These are phyloP conservation scores for Mythimna impura DNA, from an alignment of 2,888 invertebrate genomes.

Conservation along the genomic window DNA sequence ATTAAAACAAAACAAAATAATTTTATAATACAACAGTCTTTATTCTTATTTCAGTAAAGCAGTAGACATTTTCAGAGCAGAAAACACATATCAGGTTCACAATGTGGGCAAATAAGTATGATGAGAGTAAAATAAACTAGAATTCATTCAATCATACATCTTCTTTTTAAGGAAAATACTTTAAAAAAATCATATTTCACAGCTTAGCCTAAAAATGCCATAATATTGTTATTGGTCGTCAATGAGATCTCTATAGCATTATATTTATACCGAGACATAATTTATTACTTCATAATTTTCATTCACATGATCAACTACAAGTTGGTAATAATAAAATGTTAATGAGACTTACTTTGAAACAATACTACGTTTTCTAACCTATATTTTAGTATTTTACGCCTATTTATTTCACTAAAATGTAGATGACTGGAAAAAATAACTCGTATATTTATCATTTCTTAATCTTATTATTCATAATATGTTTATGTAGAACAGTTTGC, in stretches of 20 bases:
- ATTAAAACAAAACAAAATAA: slow-evolving; percentile 84
- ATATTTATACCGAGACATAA: slow-evolving; percentile 84
- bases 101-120: slow-evolving; percentile 81
- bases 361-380: slow-evolving; percentile 83
- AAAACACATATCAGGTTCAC: slow-evolving; percentile 81
- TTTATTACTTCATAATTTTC: slow-evolving; percentile 81
- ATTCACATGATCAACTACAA: slow-evolving; percentile 80
- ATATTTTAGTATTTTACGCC: slow-evolving; percentile 79
- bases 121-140: slow-evolving; percentile 71
- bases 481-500: slow-evolving; percentile 57
- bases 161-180: slow-evolving; percentile 74
- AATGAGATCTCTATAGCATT: slow-evolving; percentile 89
- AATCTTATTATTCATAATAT: slow-evolving; percentile 64
- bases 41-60: slow-evolving; percentile 89
- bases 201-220: slow-evolving; percentile 90
- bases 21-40: slow-evolving; percentile 90
- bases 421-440: slow-evolving; percentile 76
- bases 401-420: slow-evolving; percentile 76
- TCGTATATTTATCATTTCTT: slow-evolving; percentile 67
- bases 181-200: slow-evolving; percentile 70
- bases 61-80: slow-evolving; percentile 82
- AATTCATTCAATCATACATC: slow-evolving; percentile 68
- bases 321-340: slow-evolving; percentile 81
- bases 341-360: slow-evolving; percentile 82
- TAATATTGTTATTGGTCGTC: slow-evolving; percentile 89